Percentiles rank a stretch among this genome's conserved stretches.
phyloP scores from a whole-genome alignment of 2,888 invertebrate species.

The Helleia helle region DNA sequence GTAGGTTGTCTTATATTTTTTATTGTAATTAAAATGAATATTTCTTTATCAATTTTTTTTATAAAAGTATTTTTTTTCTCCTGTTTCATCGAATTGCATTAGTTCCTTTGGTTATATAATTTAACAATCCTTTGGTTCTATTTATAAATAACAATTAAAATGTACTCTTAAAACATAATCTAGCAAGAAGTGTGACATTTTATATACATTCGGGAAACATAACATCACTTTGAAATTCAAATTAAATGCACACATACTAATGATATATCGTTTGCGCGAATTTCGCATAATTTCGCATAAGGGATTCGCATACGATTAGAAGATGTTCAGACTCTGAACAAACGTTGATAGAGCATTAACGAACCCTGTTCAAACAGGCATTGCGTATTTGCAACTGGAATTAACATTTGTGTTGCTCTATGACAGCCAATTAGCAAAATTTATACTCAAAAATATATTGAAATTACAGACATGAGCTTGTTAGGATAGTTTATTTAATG shows the following conservation, averaged over 20 bases:
- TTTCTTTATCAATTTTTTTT: too few species aligned
- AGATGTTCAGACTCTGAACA: conserved; percentile 37
- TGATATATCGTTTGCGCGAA: conserved; percentile 13
- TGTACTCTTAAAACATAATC: too few species aligned
- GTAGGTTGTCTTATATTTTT: too few species aligned
- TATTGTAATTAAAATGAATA: too few species aligned
- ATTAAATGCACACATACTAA: conserved; percentile 11
- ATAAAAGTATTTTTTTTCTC: too few species aligned
- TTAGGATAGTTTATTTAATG: too few species aligned
- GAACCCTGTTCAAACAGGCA: conserved; percentile 33
- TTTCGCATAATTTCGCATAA: conserved; percentile 28
- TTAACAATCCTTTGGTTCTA: too few species aligned
- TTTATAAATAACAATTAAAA: too few species aligned
- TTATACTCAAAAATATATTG: not conserved
- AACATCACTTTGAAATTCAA: conserved; percentile 6
- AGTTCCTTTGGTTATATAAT: too few species aligned
- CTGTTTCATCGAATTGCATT: too few species aligned
- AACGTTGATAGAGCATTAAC: conserved; percentile 32
- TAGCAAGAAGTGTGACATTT: conserved; percentile 1
- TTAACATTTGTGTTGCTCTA: conserved; percentile 9
- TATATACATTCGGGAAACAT: conserved; percentile 3
- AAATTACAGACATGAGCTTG: not conserved
- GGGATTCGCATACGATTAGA: conserved; percentile 46
- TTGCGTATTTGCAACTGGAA: conserved; percentile 11
- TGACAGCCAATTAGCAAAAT: conserved; percentile 11